Evolutionary conservation across 2,113 vertebrate species (phyloP).

Genomic region (Chrysemys picta): DNA sequence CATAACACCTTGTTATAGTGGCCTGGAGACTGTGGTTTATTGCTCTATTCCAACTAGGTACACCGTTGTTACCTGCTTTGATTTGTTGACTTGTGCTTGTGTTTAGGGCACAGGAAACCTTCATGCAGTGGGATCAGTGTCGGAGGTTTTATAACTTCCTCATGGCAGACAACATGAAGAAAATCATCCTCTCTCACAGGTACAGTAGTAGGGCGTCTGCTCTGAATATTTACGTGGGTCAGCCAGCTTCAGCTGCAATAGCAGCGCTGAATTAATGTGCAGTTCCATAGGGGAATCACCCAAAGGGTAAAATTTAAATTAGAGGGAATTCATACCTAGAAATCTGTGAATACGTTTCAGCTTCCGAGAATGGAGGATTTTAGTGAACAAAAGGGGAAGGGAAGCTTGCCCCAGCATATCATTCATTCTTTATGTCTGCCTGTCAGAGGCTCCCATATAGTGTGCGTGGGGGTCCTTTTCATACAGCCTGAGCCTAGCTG

Average conservation of each 20-base stretch:
- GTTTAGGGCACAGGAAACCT: slow-evolving; percentile 95
- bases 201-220: slow-evolving; percentile 48
- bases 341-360: not conserved
- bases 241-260: not conserved
- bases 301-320: not conserved
- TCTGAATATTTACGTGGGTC: not conserved
- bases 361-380: not conserved
- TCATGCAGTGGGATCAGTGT: slow-evolving; percentile 98
- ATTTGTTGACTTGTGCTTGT: slow-evolving; percentile 21
- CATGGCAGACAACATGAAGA: slow-evolving; percentile 99
- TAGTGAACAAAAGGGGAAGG: not conserved
- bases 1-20: not conserved
- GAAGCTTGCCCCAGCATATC: not conserved
- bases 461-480: not conserved
- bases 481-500: not conserved
- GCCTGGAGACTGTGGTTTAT: not conserved
- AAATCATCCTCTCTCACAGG: slow-evolving; percentile 98
- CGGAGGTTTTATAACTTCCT: slow-evolving; percentile 99
- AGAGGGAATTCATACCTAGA: not conserved
- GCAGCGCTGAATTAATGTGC: not conserved
- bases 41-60: slow-evolving; percentile 21
- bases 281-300: not conserved
- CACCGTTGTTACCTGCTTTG: slow-evolving; percentile 20
- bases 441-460: not conserved
- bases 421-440: not conserved